phyloP scores from a whole-genome alignment of 92 coral and sea anemone species.

The Porites cylindrica region DNA sequence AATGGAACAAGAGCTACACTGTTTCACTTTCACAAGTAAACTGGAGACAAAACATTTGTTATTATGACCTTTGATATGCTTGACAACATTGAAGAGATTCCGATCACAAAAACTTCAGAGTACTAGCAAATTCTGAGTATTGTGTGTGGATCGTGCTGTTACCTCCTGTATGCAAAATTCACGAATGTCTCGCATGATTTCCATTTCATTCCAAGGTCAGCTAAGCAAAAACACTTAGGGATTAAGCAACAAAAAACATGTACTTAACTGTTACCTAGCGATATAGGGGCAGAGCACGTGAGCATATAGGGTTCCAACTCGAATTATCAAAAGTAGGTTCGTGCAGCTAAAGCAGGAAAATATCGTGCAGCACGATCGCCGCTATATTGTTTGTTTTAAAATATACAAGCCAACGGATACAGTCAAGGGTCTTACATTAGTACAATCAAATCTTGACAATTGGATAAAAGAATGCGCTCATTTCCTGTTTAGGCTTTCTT shows the following conservation, averaged over 20 bases:
- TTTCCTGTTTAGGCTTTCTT: constrained; percentile 40
- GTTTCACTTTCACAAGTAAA: constrained; percentile 10
- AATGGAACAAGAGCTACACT: not conserved
- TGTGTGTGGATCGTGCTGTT: not conserved
- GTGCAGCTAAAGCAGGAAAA: not conserved
- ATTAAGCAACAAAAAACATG: constrained; percentile 3
- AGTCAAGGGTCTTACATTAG: constrained; percentile 13
- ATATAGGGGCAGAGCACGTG: not conserved
- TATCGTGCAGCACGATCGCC: not conserved
- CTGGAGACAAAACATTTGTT: constrained; percentile 14
- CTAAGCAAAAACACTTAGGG: not conserved
- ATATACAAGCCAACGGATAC: not conserved
- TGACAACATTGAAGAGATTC: not conserved
- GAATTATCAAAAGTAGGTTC: not conserved
- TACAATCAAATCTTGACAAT: constrained; percentile 6
- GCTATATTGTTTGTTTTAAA: constrained; percentile 18
- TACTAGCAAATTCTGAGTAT: not conserved
- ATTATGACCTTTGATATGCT: not conserved
- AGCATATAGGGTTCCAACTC: not conserved
- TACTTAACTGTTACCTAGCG: not conserved
- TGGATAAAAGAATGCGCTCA: constrained; percentile 29
- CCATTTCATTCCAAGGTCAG: constrained; percentile 24
- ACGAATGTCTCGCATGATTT: constrained; percentile 2
- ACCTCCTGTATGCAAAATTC: constrained; percentile 11
- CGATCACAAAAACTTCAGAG: not conserved